phyloP scores from a whole-genome alignment of 2,888 invertebrate genomes.

The Megastigmus dorsalis region DNA sequence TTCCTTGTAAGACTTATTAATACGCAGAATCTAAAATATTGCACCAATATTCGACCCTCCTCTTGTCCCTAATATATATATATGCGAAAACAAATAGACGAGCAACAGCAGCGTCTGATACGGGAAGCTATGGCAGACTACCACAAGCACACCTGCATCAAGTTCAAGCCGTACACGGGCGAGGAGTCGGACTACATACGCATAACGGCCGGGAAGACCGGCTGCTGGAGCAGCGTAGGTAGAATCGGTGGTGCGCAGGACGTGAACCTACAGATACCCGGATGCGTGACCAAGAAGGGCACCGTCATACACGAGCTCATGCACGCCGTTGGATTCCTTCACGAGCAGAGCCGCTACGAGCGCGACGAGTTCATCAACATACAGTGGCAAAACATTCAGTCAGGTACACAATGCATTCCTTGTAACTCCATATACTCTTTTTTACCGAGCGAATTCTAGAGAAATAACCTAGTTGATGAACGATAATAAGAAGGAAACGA shows the following conservation, averaged over 20 bases:
- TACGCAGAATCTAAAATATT: too few species aligned
- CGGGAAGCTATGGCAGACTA: conserved; percentile 84
- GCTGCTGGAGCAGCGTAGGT: conserved; percentile 90
- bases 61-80: too few species aligned
- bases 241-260: conserved; percentile 81
- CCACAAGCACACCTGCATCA: conserved; percentile 84
- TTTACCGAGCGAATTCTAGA: too few species aligned
- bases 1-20: too few species aligned
- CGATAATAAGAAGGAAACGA: too few species aligned
- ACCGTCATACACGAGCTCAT: conserved; percentile 87
- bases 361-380: conserved; percentile 82
- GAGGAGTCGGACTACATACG: conserved; percentile 82
- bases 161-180: conserved; percentile 79
- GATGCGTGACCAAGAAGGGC: conserved; percentile 83
- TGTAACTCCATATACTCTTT: too few species aligned
- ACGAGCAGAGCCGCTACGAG: conserved; percentile 88
- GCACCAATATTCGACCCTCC: too few species aligned
- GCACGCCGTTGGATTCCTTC: conserved; percentile 87
- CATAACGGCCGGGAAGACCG: conserved; percentile 81
- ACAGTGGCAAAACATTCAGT: conserved; percentile 81
- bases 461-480: too few species aligned
- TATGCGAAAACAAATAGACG: conserved; percentile 71
- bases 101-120: conserved; percentile 79
- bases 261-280: conserved; percentile 85
- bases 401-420: too few species aligned